A percentile compares a stretch with the other conserved stretches of the same genome.
These are phyloP conservation scores for Smutsia gigantea DNA, from an alignment of 2,797 vertebrate genomes.

Conservation along the genomic window DNA sequence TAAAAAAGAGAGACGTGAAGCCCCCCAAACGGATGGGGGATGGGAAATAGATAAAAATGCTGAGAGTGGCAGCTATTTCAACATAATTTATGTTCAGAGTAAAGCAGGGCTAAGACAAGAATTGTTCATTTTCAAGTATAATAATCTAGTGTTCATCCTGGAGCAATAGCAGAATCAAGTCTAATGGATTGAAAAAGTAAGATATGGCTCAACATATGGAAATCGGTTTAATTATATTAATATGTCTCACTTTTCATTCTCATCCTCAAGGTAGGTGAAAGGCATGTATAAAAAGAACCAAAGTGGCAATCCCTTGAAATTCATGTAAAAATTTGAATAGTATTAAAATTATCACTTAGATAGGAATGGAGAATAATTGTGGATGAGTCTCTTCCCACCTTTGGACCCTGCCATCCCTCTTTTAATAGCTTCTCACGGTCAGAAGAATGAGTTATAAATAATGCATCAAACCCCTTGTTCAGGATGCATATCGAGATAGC, in stretches of 20 bases:
- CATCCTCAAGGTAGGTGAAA: constrained; percentile 29
- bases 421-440: constrained; percentile 31
- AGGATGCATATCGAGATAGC: not conserved
- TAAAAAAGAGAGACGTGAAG: constrained; percentile 74
- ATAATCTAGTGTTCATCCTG: constrained; percentile 72
- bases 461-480: not conserved
- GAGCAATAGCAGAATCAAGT: constrained; percentile 77
- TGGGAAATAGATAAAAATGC: constrained; percentile 1
- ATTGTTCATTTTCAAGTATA: constrained; percentile 65
- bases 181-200: constrained; percentile 52
- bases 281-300: not conserved
- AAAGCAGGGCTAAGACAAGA: constrained; percentile 46
- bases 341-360: constrained; percentile 7
- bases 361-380: constrained; percentile 15
- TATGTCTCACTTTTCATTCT: constrained; percentile 45
- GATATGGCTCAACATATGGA: constrained; percentile 57
- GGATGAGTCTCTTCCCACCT: not conserved
- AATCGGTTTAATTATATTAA: constrained; percentile 64
- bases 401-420: not conserved
- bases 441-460: not conserved
- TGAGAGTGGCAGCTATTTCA: constrained; percentile 67
- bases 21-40: constrained; percentile 6
- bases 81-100: constrained; percentile 67
- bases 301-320: not conserved
- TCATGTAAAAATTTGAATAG: not conserved